Evolutionary conservation across 1,140 invertebrate genomes (phyloP), one percentile per base, ranked within the genome.

Genomic region (Ostrea denselamellosa): DNA sequence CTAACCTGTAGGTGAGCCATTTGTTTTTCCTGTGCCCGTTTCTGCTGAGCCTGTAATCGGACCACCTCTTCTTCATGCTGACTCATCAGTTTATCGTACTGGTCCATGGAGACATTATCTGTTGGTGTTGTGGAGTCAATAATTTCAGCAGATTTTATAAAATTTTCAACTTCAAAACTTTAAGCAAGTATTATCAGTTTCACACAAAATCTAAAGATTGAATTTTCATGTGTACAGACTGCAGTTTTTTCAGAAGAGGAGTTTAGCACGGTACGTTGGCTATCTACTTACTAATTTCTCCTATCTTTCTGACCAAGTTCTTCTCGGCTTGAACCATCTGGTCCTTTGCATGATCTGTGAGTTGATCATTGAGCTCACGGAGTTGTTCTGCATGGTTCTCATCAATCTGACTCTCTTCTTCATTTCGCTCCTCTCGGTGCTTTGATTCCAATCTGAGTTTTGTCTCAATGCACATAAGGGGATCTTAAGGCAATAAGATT

Each of bases 381-480:
- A 93, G 86, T 81, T 94, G 91, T 0, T 87, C 54, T 4, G 92
- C 90, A 85, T 94, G 91, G 25, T 93, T 91, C 19, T 87, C 85
- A 85, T 94, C 94, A 86, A 94, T 86, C 52, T 93, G 85, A 52
- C 92, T 93, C 89, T 94, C 93, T 19, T 94, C 77, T 19, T 91
- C 86, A 85, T 65, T 90, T 51, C 90, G 58, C 62, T 94, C 93
- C 52, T 87, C 82, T 25, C 93, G 87, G 25, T 94, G 93, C 51
- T 92, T 85, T 8, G 93, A 93, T 68, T 92, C 85, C 52, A 94
- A 65, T 25, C 90, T 88, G 56, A 92, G 86, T 71, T 91, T 84
- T 19, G 89, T 90, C 71, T 92, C 88, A 56, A 92, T 87, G 65
- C 89, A 92, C 12, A 91, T 88, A 8, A 93, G 34, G 12, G 94